Percentiles rank a stretch among this genome's conserved stretches.
Evolutionary conservation across 2,888 invertebrate genomes (phyloP).

Genomic region (Diadegma fenestrale): DNA sequence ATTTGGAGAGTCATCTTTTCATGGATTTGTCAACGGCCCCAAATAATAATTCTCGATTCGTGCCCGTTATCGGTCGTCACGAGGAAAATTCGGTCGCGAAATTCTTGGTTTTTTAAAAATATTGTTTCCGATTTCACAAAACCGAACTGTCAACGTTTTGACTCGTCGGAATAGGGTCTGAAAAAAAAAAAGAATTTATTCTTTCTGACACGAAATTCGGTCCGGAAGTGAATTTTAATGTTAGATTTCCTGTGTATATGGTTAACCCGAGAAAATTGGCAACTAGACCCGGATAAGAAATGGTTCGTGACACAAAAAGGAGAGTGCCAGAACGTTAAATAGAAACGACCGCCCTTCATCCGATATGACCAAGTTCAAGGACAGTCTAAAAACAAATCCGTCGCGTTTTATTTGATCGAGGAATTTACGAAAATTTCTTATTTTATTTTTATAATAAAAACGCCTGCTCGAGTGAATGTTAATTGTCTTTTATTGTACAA

Average conservation of each 20-base stretch:
- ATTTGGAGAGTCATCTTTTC: slow-evolving; percentile 32
- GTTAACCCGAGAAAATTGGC: slow-evolving; percentile 66
- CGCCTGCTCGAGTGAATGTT: neutral
- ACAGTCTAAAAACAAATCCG: slow-evolving; percentile 43
- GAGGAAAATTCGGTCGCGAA: neutral
- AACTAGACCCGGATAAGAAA: slow-evolving; percentile 56
- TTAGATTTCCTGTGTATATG: neutral
- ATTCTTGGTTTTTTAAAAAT: neutral
- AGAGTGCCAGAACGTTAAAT: slow-evolving; percentile 68
- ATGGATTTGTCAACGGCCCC: slow-evolving; percentile 29
- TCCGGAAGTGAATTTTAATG: neutral
- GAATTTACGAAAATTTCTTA: neutral
- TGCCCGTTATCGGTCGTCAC: neutral
- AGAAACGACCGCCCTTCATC: slow-evolving; percentile 59
- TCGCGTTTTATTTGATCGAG: neutral
- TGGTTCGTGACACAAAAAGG: slow-evolving; percentile 30
- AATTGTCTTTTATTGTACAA: slow-evolving; percentile 49
- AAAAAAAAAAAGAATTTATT: neutral
- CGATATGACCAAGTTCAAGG: slow-evolving; percentile 67
- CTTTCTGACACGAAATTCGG: neutral
- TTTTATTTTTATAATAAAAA: neutral
- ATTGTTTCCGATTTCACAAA: neutral
- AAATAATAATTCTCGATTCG: neutral
- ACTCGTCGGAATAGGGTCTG: neutral
- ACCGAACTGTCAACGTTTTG: neutral